Evolutionary conservation across 2,797 vertebrate species (phyloP).

Genomic region (Sebastes jordani): DNA sequence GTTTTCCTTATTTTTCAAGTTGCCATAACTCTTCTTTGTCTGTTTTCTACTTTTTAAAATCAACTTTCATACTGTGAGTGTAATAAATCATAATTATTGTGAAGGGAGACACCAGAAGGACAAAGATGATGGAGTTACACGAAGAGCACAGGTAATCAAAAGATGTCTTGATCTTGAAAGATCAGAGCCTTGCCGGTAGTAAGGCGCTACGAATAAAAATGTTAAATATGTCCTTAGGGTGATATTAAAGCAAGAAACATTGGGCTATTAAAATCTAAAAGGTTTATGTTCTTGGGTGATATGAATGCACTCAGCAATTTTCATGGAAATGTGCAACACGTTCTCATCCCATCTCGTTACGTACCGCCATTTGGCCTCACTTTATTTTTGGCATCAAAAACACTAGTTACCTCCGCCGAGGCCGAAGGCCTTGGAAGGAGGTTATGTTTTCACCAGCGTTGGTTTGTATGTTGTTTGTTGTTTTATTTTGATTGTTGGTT

Average conservation of each 20-base stretch:
- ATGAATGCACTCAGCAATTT: background rate
- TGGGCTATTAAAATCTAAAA: background rate
- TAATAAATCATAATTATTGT: background rate
- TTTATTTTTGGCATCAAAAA: too few relatives aligned
- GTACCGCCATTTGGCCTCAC: too few relatives aligned
- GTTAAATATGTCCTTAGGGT: background rate
- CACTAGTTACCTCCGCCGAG: too few relatives aligned
- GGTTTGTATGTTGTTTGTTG: too few relatives aligned
- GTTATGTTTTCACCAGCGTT: too few relatives aligned
- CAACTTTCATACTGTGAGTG: background rate
- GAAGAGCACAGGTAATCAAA: background rate
- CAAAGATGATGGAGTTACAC: background rate
- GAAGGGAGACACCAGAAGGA: background rate
- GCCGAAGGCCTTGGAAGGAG: too few relatives aligned
- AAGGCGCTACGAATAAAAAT: background rate
- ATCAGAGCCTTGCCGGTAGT: background rate
- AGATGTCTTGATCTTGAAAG: background rate
- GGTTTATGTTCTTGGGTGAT: background rate
- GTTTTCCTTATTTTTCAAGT: constrained; percentile 52
- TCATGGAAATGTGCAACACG: background rate
- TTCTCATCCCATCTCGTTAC: too few relatives aligned
- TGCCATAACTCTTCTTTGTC: constrained; percentile 13
- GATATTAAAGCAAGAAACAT: background rate
- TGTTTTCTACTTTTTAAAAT: constrained; percentile 12
- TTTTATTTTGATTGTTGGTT: too few relatives aligned